Base-by-base conservation (phyloP, 1,140 invertebrate species). In the Caenorhabditis briggsae region DNA sequence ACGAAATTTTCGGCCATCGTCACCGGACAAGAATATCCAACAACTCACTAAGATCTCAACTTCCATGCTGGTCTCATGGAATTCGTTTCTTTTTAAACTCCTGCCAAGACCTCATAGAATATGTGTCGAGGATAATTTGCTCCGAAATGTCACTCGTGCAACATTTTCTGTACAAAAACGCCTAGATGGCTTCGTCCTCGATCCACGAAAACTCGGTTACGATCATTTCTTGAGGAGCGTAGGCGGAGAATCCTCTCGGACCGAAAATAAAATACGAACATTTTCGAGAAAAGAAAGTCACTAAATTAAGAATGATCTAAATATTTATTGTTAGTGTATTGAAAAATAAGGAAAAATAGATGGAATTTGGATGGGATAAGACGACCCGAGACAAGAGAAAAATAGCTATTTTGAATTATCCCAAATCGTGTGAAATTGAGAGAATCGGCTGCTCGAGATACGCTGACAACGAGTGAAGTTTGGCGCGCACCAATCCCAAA, bases 381-480 rank as follows among this genome's bases (percentile, higher is more conserved):
- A 41, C 12, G 43, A 78, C 70, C 70, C 70, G 70, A n/a, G n/a
- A 50, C n/a, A 50, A 23, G 8, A 50, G 12, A 33, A 85, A 64
- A 1, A 58, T 56, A 20, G 33, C 2, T 3, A 56, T 18, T 43
- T 25, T 8, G 50, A 20, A 84, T 56, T 43, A 64, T 41, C 20
- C 18, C 41, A 25, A 41, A 84, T 87, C 86, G 23, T 84, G 14
- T 2, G 86, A 25, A 46, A 87, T 53, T 43, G 55, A 53, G n/a
- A 78, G 8, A 70, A 86, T 56, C 48, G 61, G 48, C 18, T 70
- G 84, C 65, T 86, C 61, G 48, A 86, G 84, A 46, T 86, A 78
- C 12, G 41, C 78, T 20, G 86, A 20, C 82, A 87, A 16, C 9
- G 82, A n/a, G 43, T 78, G 50, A 50, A 87, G 86, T 46, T 85